Evolutionary conservation across 64 coral and sea anemone genomes (phyloP).

Genomic region (Montipora foliosa): DNA sequence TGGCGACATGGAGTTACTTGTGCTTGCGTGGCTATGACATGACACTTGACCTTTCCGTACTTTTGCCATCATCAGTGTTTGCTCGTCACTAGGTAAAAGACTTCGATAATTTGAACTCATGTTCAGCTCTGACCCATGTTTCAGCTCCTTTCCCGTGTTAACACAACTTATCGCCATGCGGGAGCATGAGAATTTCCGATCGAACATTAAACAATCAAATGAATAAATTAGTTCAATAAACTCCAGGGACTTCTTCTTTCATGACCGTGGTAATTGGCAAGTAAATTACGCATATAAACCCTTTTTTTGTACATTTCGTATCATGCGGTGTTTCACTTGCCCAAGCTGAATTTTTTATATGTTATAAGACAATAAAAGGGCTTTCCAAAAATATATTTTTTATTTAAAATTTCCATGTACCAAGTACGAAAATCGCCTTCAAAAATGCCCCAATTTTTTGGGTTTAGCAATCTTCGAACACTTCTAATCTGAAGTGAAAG

Average conservation of each 20-base stretch:
- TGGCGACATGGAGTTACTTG: not conserved
- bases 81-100: not conserved
- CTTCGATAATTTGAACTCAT: not conserved
- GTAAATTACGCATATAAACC: not conserved
- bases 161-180: not conserved
- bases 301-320: not conserved
- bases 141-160: not conserved
- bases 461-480: not conserved
- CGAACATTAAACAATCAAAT: not conserved
- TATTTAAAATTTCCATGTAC: slow-evolving; percentile 16
- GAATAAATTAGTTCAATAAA: not conserved
- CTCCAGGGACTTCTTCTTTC: not conserved
- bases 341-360: not conserved
- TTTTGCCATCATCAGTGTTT: not conserved
- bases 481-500: slow-evolving; percentile 19
- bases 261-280: not conserved
- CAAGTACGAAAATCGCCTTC: not conserved
- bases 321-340: not conserved
- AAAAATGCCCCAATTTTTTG: not conserved
- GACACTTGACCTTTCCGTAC: not conserved
- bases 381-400: slow-evolving; percentile 6
- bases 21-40: not conserved
- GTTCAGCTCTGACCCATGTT: not conserved
- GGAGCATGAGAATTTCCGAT: not conserved
- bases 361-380: not conserved